These are phyloP conservation scores for Parnassius apollo DNA, from an alignment of 2,888 invertebrate genomes.

Conservation along the genomic window DNA sequence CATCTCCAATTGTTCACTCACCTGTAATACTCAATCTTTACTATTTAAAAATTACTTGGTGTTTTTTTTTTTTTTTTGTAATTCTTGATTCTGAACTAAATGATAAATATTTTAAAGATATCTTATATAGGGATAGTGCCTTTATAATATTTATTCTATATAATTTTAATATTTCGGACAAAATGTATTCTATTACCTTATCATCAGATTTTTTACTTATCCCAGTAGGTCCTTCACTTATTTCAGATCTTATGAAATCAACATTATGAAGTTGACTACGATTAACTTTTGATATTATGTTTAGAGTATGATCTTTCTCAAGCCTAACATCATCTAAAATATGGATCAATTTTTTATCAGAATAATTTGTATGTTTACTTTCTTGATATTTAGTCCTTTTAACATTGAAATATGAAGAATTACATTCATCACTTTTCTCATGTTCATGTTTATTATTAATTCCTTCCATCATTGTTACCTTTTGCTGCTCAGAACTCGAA, in stretches of 20 bases:
- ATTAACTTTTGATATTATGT: slow-evolving; percentile 54
- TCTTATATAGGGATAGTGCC: not conserved
- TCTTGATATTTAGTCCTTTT: slow-evolving; percentile 26
- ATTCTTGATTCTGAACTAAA: not conserved
- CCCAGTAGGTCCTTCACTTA: slow-evolving; percentile 1
- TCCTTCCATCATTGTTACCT: slow-evolving; percentile 32
- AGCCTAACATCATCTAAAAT: slow-evolving; percentile 63
- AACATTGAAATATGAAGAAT: slow-evolving; percentile 7
- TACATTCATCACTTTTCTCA: slow-evolving; percentile 22
- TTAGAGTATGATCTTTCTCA: slow-evolving; percentile 46
- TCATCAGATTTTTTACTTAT: slow-evolving; percentile 3
- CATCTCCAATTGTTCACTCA: slow-evolving; percentile 26
- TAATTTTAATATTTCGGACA: too few species aligned
- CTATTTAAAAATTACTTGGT: not conserved
- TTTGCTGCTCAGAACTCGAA: slow-evolving; percentile 29
- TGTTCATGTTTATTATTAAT: slow-evolving; percentile 27
- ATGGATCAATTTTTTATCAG: slow-evolving; percentile 62
- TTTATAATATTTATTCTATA: slow-evolving; percentile 1
- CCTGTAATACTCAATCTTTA: slow-evolving; percentile 8
- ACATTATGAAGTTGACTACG: slow-evolving; percentile 47
- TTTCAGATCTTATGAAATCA: slow-evolving; percentile 41
- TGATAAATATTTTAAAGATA: too few species aligned
- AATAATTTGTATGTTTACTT: slow-evolving; percentile 42
- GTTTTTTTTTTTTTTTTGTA: not conserved
- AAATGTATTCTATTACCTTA: not conserved